phyloP scores from a whole-genome alignment of 1,140 invertebrate species.

The Habropoda laboriosa region DNA sequence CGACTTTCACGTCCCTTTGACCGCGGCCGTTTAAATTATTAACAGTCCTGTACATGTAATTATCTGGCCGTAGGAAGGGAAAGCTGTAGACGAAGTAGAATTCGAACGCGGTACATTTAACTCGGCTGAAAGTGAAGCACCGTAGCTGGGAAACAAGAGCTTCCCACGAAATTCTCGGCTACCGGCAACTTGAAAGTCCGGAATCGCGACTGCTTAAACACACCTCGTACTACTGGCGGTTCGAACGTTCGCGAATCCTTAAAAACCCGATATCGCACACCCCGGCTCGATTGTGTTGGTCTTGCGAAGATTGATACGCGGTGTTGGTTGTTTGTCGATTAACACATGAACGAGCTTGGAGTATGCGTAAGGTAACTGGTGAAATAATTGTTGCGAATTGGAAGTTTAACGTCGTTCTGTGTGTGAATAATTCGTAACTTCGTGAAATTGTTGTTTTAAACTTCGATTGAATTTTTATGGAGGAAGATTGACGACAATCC shows the following conservation, averaged over 20 bases:
- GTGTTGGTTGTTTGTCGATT: neutral
- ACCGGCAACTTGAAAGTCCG: neutral
- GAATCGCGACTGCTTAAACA: constrained; percentile 7
- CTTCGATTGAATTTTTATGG: too few relatives aligned
- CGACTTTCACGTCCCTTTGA: neutral
- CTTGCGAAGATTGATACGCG: neutral
- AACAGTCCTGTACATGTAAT: constrained; percentile 11
- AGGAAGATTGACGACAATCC: too few relatives aligned
- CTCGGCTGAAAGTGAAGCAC: neutral
- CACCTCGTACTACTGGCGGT: neutral
- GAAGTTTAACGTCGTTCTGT: too few relatives aligned
- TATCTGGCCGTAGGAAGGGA: neutral
- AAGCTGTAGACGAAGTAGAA: neutral
- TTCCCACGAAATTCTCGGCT: constrained; percentile 14
- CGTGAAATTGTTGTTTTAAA: too few relatives aligned
- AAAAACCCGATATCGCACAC: neutral
- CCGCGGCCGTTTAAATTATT: neutral
- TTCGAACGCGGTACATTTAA: constrained; percentile 26
- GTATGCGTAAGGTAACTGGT: too few relatives aligned
- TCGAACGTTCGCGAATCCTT: neutral
- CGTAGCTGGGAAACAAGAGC: neutral
- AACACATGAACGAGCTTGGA: too few relatives aligned
- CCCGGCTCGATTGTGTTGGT: neutral
- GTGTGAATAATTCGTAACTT: too few relatives aligned
- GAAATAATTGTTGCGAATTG: too few relatives aligned